A percentile compares a stretch with the other conserved stretches of the same genome.
Evolutionary conservation across 2,113 vertebrate genomes (phyloP).

Genomic region (Clarias gariepinus): DNA sequence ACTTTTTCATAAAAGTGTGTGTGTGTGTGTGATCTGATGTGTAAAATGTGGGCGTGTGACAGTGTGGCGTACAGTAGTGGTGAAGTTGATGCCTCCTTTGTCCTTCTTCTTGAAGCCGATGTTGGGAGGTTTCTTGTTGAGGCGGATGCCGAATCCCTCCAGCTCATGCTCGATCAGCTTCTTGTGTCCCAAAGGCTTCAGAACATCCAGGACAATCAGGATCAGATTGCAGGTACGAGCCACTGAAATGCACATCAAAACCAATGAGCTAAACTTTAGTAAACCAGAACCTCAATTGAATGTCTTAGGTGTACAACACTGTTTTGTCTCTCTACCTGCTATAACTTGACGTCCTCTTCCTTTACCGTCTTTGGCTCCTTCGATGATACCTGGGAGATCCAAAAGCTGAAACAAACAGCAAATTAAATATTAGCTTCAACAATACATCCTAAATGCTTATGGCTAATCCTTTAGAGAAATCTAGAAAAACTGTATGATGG

Average conservation of each 20-base stretch:
- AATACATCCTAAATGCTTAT: background rate
- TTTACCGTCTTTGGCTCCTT: constrained; percentile 97
- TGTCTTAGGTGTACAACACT: background rate
- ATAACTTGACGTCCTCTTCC: constrained; percentile 96
- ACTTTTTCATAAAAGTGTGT: background rate
- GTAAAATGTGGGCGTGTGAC: background rate
- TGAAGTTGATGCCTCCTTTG: constrained; percentile 99
- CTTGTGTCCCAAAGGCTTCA: constrained; percentile 96
- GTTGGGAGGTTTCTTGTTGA: constrained; percentile 95
- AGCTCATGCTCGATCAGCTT: constrained; percentile 96
- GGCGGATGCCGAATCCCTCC: constrained; percentile 96
- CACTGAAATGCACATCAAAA: constrained; percentile 71
- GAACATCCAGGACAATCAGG: constrained; percentile 93
- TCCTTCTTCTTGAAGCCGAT: constrained; percentile 99
- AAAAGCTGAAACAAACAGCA: constrained; percentile 76
- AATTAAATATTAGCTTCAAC: background rate
- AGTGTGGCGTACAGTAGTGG: constrained; percentile 80
- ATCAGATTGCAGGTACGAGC: constrained; percentile 98
- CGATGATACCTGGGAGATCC: constrained; percentile 98
- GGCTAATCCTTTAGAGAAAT: background rate
- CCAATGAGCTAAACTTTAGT: background rate
- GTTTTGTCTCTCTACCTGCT: constrained; percentile 77
- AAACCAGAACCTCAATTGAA: background rate
- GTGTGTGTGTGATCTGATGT: background rate
- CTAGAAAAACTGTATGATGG: too few species aligned